phyloP scores from a whole-genome alignment of 1,140 invertebrate species.

The Sesamia nonagrioides region DNA sequence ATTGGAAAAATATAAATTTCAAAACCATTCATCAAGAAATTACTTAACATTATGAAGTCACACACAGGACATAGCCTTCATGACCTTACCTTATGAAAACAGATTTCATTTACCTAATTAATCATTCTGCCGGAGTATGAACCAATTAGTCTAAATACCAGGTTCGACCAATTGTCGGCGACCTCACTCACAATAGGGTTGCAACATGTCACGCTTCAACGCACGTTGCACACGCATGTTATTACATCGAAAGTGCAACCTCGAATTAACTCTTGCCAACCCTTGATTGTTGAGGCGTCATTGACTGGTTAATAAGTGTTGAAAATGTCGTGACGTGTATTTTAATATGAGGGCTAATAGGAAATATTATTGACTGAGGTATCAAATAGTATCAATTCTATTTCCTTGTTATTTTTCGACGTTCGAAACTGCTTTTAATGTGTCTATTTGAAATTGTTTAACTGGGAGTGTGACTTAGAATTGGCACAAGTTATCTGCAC shows the following conservation, averaged over 20 bases:
- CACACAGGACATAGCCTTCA: too few relatives aligned
- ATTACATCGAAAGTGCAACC: constrained; percentile 65
- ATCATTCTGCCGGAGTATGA: constrained; percentile 1
- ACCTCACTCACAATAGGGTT: constrained; percentile 63
- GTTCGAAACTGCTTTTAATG: too few relatives aligned
- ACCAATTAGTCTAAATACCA: constrained; percentile 34
- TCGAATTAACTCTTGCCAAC: constrained; percentile 27
- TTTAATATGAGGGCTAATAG: too few relatives aligned
- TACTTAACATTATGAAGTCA: too few relatives aligned
- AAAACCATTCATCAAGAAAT: too few relatives aligned
- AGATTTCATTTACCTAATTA: constrained; percentile 19
- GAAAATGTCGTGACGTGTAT: not conserved
- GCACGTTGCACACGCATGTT: constrained; percentile 54
- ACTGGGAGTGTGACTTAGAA: too few relatives aligned
- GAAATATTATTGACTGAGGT: too few relatives aligned
- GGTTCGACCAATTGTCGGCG: constrained; percentile 35
- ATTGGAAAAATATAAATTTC: too few relatives aligned
- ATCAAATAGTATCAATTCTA: too few relatives aligned
- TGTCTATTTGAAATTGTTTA: too few relatives aligned
- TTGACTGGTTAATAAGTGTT: constrained; percentile 3
- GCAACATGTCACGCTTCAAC: constrained; percentile 69
- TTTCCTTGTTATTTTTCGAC: too few relatives aligned
- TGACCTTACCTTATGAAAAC: not conserved
- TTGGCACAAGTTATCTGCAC: too few relatives aligned
- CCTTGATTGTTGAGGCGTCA: constrained; percentile 15